phyloP scores from a whole-genome alignment of 2,888 invertebrate species.

The Cordilura impudica region DNA sequence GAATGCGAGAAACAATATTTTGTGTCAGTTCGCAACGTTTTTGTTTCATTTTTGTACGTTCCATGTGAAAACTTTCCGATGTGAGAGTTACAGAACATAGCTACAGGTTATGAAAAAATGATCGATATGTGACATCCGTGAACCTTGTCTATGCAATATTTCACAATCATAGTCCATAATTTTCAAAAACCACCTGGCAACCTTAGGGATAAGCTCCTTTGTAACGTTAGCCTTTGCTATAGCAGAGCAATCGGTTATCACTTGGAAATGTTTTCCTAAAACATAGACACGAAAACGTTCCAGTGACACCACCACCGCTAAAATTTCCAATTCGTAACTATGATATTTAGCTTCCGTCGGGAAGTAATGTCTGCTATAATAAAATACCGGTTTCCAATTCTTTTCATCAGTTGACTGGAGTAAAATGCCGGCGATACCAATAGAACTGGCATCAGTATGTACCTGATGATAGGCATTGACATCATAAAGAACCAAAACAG shows the following conservation, averaged over 20 bases:
- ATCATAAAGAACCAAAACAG: neutral
- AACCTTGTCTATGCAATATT: neutral
- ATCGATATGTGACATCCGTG: constrained; percentile 22
- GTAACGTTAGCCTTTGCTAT: neutral
- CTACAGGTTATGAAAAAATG: no score
- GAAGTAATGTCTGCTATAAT: constrained; percentile 24
- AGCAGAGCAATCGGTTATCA: constrained; percentile 6
- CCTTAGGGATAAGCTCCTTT: neutral
- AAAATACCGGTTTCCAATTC: neutral
- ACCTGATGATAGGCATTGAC: neutral
- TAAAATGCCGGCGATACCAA: neutral
- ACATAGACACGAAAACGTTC: constrained; percentile 34
- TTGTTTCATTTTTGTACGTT: no score
- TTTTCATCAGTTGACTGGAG: constrained; percentile 1
- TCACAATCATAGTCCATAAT: constrained; percentile 18
- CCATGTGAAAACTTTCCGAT: no score
- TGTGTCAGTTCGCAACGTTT: no score
- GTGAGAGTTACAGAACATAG: no score
- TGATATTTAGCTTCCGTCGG: constrained; percentile 16
- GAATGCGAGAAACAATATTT: no score
- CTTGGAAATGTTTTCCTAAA: neutral
- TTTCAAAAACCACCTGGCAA: neutral
- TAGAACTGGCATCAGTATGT: neutral
- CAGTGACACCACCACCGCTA: constrained; percentile 25
- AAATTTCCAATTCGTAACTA: constrained; percentile 24